Conservation (phyloP, 2,113 vertebrate genomes). For the Tachysurus vachellii region DNA sequence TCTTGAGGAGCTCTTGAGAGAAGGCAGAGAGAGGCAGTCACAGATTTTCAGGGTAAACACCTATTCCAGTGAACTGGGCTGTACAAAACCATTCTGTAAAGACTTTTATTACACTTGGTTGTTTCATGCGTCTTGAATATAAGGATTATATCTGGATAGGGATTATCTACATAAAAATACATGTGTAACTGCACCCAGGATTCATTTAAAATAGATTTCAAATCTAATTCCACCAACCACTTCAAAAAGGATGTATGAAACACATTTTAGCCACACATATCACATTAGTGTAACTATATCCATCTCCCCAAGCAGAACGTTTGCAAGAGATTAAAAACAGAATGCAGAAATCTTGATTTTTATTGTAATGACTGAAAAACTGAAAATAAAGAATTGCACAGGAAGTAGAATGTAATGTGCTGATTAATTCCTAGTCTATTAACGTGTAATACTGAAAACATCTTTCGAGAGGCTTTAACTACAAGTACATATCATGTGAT, state of each 20-base stretch:
- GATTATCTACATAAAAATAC: neutral
- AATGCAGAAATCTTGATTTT: neutral
- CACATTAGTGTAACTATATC: neutral
- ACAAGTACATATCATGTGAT: neutral
- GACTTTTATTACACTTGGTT: neutral
- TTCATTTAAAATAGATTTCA: neutral
- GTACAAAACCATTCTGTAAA: neutral
- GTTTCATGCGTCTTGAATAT: neutral
- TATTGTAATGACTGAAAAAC: neutral
- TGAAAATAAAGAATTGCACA: neutral
- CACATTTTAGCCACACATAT: neutral
- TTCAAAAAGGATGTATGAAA: neutral
- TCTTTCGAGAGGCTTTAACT: neutral
- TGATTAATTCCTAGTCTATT: neutral
- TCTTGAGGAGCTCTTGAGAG: neutral
- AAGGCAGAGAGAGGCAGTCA: neutral
- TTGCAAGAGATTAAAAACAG: neutral
- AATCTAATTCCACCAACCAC: neutral
- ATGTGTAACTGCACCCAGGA: neutral
- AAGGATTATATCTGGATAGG: neutral
- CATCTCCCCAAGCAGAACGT: neutral
- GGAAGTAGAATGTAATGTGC: neutral
- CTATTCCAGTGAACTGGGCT: neutral
- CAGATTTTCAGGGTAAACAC: constrained; percentile 3
- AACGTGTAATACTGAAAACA: constrained; percentile 3